phyloP scores from a whole-genome alignment of 1,140 invertebrate species.

The Macrocentrus cingulum region DNA sequence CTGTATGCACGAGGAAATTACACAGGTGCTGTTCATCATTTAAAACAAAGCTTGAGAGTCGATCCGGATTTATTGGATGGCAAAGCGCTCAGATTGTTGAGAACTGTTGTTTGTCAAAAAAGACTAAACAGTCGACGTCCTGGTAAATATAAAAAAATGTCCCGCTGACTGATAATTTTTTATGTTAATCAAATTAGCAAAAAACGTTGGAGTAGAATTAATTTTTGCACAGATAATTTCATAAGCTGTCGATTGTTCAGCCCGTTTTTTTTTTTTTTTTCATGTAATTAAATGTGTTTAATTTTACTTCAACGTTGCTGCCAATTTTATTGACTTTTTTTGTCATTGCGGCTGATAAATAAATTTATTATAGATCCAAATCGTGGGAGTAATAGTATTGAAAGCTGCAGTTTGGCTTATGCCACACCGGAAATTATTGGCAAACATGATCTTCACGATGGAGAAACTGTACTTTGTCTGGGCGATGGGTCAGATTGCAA shows the following conservation, averaged over 20 bases:
- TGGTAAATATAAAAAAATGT: constrained; percentile 21
- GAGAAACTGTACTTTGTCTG: constrained; percentile 38
- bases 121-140: constrained; percentile 37
- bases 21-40: constrained; percentile 68
- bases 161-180: too few relatives aligned
- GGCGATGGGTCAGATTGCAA: constrained; percentile 39
- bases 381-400: constrained; percentile 11
- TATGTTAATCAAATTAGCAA: too few relatives aligned
- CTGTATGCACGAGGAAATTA: constrained; percentile 69
- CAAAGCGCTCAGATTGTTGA: constrained; percentile 59
- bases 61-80: constrained; percentile 62
- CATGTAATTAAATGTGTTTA: too few relatives aligned
- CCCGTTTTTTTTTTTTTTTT: too few relatives aligned
- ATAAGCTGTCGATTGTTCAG: too few relatives aligned
- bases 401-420: constrained; percentile 26
- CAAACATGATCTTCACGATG: constrained; percentile 35
- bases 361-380: not conserved
- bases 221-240: too few relatives aligned
- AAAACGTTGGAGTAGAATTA: not conserved
- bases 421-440: constrained; percentile 30
- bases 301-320: too few relatives aligned
- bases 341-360: too few relatives aligned
- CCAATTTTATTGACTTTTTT: too few relatives aligned
- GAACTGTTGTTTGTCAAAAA: constrained; percentile 64
- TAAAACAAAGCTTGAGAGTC: constrained; percentile 66